Base-by-base conservation (phyloP, 92 coral and sea anemone species). In the Epizoanthus rinbou region DNA sequence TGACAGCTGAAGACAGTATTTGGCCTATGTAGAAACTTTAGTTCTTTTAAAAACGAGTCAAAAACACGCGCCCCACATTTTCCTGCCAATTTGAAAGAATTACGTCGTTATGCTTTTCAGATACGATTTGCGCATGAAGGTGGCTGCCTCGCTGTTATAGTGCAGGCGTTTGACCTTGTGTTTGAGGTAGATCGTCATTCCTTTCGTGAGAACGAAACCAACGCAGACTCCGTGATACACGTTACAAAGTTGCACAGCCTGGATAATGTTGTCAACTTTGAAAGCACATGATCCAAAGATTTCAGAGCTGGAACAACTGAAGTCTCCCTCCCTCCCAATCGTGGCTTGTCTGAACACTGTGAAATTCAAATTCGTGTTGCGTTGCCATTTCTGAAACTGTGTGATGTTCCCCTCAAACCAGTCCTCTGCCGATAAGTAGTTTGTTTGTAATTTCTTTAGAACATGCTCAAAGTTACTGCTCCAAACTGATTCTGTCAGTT, bases 231-330 rank as follows among this genome's bases (percentile, higher is more conserved):
- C 52, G 10, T 63, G 80, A 56, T 86, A 87, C 35, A 41, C 28
- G 4, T 91, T 82, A 71, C 94, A 91, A 22, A 87, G 74, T 79
- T 88, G 88, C 6, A 86, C 39, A 3, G 87, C 94, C 66, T 87
- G 85, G 15, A 24, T 50, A 37, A 87, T 74, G 8, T 74, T 57
- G 31, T 75, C 83, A 7, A 90, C 86, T 67, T 87, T 79, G 59
- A 85, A 91, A n/a, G 88, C 91, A 73, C 94, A 91, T 73, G 73
- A 59, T 13, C 87, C 86, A 21, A 69, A 53, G 21, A 82, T 64
- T 25, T 76, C 83, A 11, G 94, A 88, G 33, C 79, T 33, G n/a
- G 86, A 63, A 58, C 94, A 91, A 8, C 88, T 73, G 43, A 87
- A 91, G 71, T 91, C 86, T 37, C 94, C 94, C 17, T 59, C 53